These are phyloP conservation scores for Piprites chloris DNA, from an alignment of 2,113 vertebrate species.

Conservation along the genomic window DNA sequence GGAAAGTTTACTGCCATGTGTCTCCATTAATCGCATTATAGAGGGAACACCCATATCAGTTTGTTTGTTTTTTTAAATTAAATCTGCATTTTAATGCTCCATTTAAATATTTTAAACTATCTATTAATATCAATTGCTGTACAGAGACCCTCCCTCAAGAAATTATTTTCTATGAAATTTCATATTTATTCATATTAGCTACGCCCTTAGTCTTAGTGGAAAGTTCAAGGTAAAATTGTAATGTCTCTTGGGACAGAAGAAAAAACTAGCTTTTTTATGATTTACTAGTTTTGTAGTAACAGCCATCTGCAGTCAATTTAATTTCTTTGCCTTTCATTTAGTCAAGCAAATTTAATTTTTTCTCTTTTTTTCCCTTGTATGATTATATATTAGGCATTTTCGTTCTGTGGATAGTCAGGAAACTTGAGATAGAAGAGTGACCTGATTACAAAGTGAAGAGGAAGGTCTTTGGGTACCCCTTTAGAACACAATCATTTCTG, in stretches of 20 bases:
- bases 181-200: background rate
- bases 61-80: background rate
- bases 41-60: background rate
- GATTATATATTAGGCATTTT: background rate
- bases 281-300: background rate
- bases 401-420: background rate
- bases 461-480: background rate
- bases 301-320: background rate
- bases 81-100: background rate
- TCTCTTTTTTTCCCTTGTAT: background rate
- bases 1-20: background rate
- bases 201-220: background rate
- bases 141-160: background rate
- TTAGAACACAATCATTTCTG: background rate
- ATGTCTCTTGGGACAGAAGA: background rate
- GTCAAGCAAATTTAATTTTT: background rate
- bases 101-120: slow-evolving; percentile 5
- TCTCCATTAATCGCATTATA: background rate
- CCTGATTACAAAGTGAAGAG: background rate
- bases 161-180: background rate
- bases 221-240: background rate
- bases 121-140: background rate
- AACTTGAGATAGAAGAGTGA: background rate
- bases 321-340: background rate
- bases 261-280: background rate